Conservation (phyloP, 2,888 invertebrate genomes). For the Zhuqinia jingwanae region DNA sequence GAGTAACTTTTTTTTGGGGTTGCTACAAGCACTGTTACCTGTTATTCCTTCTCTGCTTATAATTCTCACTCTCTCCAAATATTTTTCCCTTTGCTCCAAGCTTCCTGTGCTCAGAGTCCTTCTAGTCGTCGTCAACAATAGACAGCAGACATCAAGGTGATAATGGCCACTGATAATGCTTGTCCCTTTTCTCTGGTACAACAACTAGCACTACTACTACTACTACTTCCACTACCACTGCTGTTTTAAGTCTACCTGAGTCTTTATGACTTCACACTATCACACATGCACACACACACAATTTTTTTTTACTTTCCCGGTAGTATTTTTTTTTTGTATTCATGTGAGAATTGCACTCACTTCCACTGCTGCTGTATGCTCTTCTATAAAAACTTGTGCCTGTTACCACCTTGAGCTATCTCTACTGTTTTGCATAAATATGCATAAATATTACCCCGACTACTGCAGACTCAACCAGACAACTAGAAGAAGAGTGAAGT, state of each 20-base stretch:
- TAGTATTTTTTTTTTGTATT: conserved; percentile 43
- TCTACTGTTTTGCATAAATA: conserved; percentile 54
- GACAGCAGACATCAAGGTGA: conserved; percentile 54
- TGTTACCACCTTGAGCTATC: conserved; percentile 19
- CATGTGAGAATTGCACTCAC: conserved; percentile 44
- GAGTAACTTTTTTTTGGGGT: too few relatives aligned
- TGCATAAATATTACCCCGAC: conserved; percentile 61
- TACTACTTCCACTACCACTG: too few relatives aligned
- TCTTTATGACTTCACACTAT: background rate
- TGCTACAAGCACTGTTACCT: too few relatives aligned
- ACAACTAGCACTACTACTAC: too few relatives aligned
- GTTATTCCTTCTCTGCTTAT: conserved; percentile 18
- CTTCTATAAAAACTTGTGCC: background rate
- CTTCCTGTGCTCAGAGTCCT: background rate
- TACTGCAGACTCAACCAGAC: background rate
- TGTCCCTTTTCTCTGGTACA: conserved; percentile 12
- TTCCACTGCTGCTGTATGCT: conserved; percentile 3
- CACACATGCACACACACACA: background rate
- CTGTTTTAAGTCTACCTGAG: background rate
- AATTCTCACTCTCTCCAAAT: background rate
- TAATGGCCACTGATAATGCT: conserved; percentile 48
- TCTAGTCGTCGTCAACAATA: conserved; percentile 23
- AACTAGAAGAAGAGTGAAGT: conserved; percentile 38
- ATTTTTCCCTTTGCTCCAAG: background rate
- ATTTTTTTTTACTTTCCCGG: background rate